A percentile compares a stretch with the other conserved stretches of the same genome.
These are phyloP conservation scores for Nasonia oneida DNA, from an alignment of 2,888 invertebrate species.

Conservation along the genomic window DNA sequence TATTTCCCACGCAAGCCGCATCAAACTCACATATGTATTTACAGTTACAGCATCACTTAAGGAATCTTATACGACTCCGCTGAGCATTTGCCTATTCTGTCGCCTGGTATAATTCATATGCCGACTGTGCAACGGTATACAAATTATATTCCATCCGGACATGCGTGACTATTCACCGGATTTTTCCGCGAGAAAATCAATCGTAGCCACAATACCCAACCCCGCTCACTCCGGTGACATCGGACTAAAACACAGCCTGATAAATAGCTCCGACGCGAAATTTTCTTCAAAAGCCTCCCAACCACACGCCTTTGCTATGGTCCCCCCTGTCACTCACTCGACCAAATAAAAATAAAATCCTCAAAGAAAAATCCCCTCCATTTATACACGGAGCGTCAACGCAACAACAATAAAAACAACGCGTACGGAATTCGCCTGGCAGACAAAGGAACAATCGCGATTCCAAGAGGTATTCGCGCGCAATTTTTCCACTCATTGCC, in stretches of 20 bases:
- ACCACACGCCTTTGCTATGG: neutral
- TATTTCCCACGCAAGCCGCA: neutral
- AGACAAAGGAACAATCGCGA: constrained; percentile 49
- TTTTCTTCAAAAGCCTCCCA: neutral
- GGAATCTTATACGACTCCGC: neutral
- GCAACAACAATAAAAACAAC: neutral
- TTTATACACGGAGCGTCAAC: neutral
- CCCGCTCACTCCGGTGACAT: neutral
- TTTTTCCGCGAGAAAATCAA: neutral
- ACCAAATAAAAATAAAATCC: neutral
- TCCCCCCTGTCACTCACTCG: neutral
- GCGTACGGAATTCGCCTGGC: neutral
- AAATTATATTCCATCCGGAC: constrained; percentile 10
- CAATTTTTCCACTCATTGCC: constrained; percentile 27
- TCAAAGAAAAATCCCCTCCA: neutral
- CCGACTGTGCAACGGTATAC: constrained; percentile 1
- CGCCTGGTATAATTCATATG: neutral
- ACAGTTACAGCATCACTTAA: neutral
- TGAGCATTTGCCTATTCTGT: constrained; percentile 2
- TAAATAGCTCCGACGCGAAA: neutral
- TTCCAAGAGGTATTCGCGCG: neutral
- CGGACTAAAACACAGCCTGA: neutral
- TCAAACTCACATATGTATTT: neutral
- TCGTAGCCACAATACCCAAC: neutral
- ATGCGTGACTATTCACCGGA: neutral